Evolutionary conservation across 2,797 vertebrate genomes (phyloP).

Genomic region (Pampus argenteus): DNA sequence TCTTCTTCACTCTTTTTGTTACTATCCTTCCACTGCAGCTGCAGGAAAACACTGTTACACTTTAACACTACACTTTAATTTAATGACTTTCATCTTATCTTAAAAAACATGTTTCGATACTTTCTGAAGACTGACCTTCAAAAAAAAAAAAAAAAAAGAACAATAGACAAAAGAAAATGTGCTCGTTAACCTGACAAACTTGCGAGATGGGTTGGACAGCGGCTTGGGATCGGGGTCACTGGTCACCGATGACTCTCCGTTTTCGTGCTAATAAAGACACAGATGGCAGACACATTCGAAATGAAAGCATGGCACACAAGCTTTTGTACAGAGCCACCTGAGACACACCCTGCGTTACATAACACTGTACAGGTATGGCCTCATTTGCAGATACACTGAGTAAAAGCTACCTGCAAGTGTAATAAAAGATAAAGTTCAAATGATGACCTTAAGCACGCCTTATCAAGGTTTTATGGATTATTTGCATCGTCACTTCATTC

Average conservation of each 20-base stretch:
- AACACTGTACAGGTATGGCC: constrained; percentile 42
- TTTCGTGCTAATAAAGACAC: constrained; percentile 70
- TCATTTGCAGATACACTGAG: constrained; percentile 42
- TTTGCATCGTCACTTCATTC: constrained; percentile 62
- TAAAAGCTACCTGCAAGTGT: neutral
- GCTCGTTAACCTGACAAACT: constrained; percentile 83
- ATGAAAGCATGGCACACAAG: constrained; percentile 13
- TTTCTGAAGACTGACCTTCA: neutral
- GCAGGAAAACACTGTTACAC: too few species aligned
- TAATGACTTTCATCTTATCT: constrained; percentile 27
- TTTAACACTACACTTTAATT: neutral
- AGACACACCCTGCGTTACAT: constrained; percentile 63
- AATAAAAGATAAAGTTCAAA: constrained; percentile 68
- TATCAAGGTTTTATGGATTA: constrained; percentile 54
- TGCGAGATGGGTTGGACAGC: constrained; percentile 54
- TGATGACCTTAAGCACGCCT: constrained; percentile 49
- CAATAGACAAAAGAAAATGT: neutral
- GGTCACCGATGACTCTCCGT: constrained; percentile 23
- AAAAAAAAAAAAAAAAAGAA: too few species aligned
- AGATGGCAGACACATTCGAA: constrained; percentile 34
- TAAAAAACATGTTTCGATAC: constrained; percentile 13
- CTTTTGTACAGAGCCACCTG: constrained; percentile 29
- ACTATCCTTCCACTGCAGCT: too few species aligned
- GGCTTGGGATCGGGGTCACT: constrained; percentile 56
- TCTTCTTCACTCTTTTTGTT: too few species aligned